These are phyloP conservation scores for Saccostrea cuccullata DNA, from an alignment of 1,140 invertebrate genomes.

Conservation along the genomic window DNA sequence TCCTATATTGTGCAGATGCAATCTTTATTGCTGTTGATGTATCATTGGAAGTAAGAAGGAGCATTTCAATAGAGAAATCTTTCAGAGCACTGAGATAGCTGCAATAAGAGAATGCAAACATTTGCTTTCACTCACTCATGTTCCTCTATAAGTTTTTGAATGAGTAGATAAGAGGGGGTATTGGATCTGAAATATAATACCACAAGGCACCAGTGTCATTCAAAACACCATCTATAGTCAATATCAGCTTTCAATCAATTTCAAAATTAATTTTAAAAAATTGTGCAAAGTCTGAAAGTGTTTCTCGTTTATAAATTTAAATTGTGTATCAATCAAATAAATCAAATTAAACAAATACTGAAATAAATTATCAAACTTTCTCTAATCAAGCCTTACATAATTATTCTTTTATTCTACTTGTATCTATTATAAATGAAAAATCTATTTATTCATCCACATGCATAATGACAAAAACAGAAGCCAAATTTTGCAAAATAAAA, in stretches of 20 bases:
- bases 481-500: background rate
- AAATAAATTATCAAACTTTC: too few relatives aligned
- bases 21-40: background rate
- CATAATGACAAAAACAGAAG: background rate
- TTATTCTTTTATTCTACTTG: too few relatives aligned
- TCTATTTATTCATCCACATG: conserved; percentile 14
- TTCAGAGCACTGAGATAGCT: conserved; percentile 10
- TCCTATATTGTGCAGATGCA: background rate
- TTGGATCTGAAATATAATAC: conserved; percentile 66
- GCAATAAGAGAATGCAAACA: conserved; percentile 10
- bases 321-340: too few relatives aligned
- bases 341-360: too few relatives aligned
- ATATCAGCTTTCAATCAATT: background rate
- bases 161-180: conserved; percentile 58
- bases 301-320: too few relatives aligned
- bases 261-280: background rate
- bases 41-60: background rate
- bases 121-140: conserved; percentile 70
- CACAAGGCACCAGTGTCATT: conserved; percentile 67
- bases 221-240: background rate
- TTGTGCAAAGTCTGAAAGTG: background rate
- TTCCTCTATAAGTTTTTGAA: conserved; percentile 72
- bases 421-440: background rate
- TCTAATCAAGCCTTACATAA: too few relatives aligned
- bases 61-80: background rate